These are phyloP conservation scores for Pipra filicauda DNA, from an alignment of 2,113 vertebrate genomes.

Conservation along the genomic window DNA sequence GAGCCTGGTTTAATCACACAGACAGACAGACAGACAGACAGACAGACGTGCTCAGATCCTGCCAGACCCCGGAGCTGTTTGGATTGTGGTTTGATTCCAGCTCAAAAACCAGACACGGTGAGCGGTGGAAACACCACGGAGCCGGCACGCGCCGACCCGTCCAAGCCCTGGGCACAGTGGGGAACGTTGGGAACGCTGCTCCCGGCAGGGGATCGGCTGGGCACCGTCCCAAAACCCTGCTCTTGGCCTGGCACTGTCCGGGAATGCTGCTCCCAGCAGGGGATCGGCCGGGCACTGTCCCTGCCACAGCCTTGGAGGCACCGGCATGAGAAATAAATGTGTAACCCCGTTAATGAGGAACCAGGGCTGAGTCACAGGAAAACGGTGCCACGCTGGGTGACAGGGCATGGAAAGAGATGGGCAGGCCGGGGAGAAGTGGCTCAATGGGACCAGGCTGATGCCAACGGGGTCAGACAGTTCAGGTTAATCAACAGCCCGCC, in stretches of 20 bases:
- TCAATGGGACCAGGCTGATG: rapidly evolving
- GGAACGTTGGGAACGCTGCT: rapidly evolving
- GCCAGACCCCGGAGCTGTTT: conserved; percentile 29
- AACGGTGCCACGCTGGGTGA: background rate
- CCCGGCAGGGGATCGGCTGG: rapidly evolving
- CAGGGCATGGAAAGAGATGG: background rate
- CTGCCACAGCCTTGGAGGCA: rapidly evolving
- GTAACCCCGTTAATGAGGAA: conserved; percentile 43
- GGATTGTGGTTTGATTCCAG: background rate
- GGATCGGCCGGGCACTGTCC: rapidly evolving
- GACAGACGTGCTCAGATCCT: background rate
- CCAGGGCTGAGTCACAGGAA: conserved; percentile 55
- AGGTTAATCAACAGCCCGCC: conserved; percentile 2
- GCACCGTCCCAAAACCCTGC: background rate
- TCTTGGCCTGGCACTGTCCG: rapidly evolving
- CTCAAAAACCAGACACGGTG: background rate
- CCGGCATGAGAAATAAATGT: background rate
- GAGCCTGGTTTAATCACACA: background rate
- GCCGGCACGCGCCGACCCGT: rapidly evolving
- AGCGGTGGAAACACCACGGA: background rate
- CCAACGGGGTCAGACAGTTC: background rate
- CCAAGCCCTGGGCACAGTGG: rapidly evolving
- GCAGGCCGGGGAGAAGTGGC: background rate
- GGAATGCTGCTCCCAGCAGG: background rate
- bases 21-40: background rate